phyloP scores from a whole-genome alignment of 1,140 invertebrate species.

The Lamellibrachia luymesi region DNA sequence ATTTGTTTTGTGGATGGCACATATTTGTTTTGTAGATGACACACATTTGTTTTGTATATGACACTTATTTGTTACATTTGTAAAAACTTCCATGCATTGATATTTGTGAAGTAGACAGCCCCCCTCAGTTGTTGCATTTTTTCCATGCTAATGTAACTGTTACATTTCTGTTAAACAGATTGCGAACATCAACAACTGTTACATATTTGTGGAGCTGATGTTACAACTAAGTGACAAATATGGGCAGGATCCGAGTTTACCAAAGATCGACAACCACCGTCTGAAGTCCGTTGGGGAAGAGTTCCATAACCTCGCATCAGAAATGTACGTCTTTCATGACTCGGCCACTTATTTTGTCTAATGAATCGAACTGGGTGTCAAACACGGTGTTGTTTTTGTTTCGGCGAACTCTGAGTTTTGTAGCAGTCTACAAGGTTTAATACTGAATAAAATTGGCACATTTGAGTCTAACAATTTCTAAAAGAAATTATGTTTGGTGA shows the following conservation, averaged over 20 bases:
- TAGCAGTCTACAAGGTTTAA: background rate
- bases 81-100: too few species aligned
- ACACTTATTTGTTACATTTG: too few species aligned
- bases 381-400: background rate
- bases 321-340: slow-evolving; percentile 35
- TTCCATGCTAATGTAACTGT: background rate
- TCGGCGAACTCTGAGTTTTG: background rate
- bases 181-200: slow-evolving; percentile 88
- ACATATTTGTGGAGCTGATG: slow-evolving; percentile 82
- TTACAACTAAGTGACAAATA: slow-evolving; percentile 81
- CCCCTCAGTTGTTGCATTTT: too few species aligned
- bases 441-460: background rate
- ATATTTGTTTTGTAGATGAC: too few species aligned
- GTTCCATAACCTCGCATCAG: slow-evolving; percentile 39
- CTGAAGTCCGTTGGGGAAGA: slow-evolving; percentile 47
- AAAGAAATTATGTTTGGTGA: too few species aligned
- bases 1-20: too few species aligned
- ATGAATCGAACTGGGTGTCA: background rate
- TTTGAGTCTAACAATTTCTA: background rate
- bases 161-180: slow-evolving; percentile 59
- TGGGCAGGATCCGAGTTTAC: slow-evolving; percentile 56
- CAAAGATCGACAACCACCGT: slow-evolving; percentile 28
- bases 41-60: too few species aligned
- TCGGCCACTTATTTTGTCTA: background rate
- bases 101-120: too few species aligned